Conservation (phyloP, 2,888 invertebrate genomes). For the Pycnomerus fuliginosus region DNA sequence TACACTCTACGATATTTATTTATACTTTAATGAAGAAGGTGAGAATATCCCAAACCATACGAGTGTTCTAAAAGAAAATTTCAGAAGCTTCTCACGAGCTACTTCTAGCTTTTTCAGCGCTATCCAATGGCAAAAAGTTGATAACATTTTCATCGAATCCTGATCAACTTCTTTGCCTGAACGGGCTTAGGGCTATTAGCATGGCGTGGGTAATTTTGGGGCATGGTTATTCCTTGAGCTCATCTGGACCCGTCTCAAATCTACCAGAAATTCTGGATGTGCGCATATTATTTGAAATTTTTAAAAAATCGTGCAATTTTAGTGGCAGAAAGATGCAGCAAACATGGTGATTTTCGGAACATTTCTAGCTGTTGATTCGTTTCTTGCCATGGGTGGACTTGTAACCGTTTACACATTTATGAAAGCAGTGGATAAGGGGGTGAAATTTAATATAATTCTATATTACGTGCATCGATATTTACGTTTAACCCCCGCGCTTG, state of each 20-base stretch:
- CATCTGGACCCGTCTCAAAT: slow-evolving; percentile 8
- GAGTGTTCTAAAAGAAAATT: not conserved
- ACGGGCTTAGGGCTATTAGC: slow-evolving; percentile 51
- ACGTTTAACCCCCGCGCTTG: slow-evolving; percentile 44
- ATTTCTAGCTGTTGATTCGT: slow-evolving; percentile 61
- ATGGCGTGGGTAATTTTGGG: slow-evolving; percentile 54
- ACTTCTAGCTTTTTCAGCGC: slow-evolving; percentile 13
- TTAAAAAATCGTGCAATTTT: not conserved
- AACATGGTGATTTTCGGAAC: slow-evolving; percentile 45
- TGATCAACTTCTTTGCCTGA: slow-evolving; percentile 46
- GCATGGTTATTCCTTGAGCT: slow-evolving; percentile 43
- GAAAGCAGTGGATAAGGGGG: slow-evolving; percentile 37
- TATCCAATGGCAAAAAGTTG: slow-evolving; percentile 18
- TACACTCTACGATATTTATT: not conserved
- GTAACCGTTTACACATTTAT: slow-evolving; percentile 53
- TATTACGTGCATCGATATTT: slow-evolving; percentile 20
- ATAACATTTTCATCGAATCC: slow-evolving; percentile 7
- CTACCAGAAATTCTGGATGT: slow-evolving; percentile 1
- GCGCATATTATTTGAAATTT: slow-evolving; percentile 1
- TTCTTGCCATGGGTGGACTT: slow-evolving; percentile 62
- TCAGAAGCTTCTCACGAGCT: not conserved
- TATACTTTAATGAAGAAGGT: not conserved
- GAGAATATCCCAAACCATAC: not conserved
- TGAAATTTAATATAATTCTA: slow-evolving; percentile 41
- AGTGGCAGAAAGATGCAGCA: slow-evolving; percentile 41